Conservation (phyloP, 2,888 invertebrate genomes). For the Phania funesta region DNA sequence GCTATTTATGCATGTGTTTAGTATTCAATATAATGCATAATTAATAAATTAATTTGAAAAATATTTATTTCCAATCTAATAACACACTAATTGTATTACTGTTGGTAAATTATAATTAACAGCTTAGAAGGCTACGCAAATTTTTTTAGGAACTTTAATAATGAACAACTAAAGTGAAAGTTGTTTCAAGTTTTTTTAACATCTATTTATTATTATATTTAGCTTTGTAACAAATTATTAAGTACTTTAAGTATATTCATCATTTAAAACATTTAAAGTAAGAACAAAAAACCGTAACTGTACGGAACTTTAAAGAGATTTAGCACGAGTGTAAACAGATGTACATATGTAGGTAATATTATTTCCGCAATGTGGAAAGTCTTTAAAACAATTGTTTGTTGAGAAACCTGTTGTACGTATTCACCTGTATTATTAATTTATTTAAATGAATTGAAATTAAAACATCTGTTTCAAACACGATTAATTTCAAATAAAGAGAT, state of each 20-base stretch:
- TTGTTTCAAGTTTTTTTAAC: slow-evolving; percentile 30
- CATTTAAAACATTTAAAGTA: slow-evolving; percentile 14
- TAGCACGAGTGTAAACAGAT: slow-evolving; percentile 2
- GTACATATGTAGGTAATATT: slow-evolving; percentile 5
- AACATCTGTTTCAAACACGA: slow-evolving; percentile 46
- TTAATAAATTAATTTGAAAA: not conserved
- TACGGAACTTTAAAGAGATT: slow-evolving; percentile 41
- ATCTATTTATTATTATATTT: no score
- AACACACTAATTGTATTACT: not conserved
- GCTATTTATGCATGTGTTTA: no score
- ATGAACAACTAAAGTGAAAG: slow-evolving; percentile 44
- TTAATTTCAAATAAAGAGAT: slow-evolving; percentile 23
- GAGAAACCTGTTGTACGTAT: not conserved
- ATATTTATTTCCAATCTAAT: not conserved
- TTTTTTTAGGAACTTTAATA: slow-evolving; percentile 4
- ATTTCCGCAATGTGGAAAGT: slow-evolving; percentile 56
- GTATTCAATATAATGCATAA: not conserved
- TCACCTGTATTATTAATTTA: slow-evolving; percentile 38
- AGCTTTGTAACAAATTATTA: slow-evolving; percentile 1
- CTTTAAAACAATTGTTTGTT: slow-evolving; percentile 9
- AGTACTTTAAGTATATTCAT: slow-evolving; percentile 13
- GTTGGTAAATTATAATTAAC: slow-evolving; percentile 7
- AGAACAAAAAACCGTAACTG: not conserved
- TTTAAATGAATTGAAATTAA: slow-evolving; percentile 48
- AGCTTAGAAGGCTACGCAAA: slow-evolving; percentile 30